Percentiles rank a stretch among this genome's conserved stretches.
phyloP scores from a whole-genome alignment of 2,888 invertebrate genomes.

The Allophyes oxyacanthae region DNA sequence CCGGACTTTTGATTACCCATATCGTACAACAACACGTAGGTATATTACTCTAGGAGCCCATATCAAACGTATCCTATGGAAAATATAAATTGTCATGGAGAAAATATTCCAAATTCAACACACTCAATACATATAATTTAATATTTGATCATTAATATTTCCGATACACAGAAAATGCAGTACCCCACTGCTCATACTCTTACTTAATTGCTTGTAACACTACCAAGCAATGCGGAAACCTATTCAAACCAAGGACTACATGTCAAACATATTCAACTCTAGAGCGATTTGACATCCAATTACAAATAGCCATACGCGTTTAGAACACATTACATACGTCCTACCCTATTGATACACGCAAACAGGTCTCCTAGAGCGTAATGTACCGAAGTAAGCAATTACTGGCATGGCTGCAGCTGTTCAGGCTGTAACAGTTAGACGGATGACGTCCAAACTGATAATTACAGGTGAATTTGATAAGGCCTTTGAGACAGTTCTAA shows the following conservation, averaged over 20 bases:
- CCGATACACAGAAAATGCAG: no score
- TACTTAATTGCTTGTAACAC: neutral
- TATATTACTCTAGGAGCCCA: no score
- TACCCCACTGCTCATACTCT: no score
- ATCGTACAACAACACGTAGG: no score
- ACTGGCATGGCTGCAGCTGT: constrained; percentile 18
- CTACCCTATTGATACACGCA: constrained; percentile 15
- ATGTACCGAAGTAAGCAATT: constrained; percentile 31
- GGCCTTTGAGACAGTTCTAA: constrained; percentile 3
- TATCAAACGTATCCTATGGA: no score
- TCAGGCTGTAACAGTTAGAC: constrained; percentile 5
- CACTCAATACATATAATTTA: no score
- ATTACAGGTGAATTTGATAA: constrained; percentile 28
- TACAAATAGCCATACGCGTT: constrained; percentile 18
- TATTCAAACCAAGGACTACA: constrained; percentile 11
- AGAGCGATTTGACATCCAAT: constrained; percentile 29
- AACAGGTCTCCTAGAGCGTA: constrained; percentile 25
- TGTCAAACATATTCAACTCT: constrained; percentile 20
- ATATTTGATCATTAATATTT: no score
- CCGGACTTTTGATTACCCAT: no score
- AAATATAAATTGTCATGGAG: no score
- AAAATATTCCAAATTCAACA: no score
- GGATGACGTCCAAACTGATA: constrained; percentile 30
- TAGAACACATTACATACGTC: neutral
- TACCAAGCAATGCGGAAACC: neutral